Conservation (phyloP, 2,888 invertebrate species). For the Eristalis intricaria region DNA sequence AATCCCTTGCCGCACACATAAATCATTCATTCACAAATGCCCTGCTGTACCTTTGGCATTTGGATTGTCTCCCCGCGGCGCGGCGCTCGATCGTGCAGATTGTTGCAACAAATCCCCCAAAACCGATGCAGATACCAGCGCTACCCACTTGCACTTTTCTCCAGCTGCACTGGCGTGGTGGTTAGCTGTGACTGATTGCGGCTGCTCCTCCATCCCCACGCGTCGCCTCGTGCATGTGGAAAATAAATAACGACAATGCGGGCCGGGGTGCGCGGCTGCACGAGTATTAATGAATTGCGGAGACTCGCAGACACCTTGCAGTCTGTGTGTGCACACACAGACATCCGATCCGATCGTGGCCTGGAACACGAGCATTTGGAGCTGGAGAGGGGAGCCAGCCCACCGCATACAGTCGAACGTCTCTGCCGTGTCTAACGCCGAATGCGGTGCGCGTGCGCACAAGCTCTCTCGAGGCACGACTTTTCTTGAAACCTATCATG, state of each 20-base stretch:
- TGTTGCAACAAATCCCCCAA: slow-evolving; percentile 7
- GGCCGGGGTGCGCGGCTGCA: not conserved
- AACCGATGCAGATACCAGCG: slow-evolving; percentile 1
- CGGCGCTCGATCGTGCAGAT: slow-evolving; percentile 25
- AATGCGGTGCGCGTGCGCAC: not conserved
- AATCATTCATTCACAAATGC: slow-evolving; percentile 64
- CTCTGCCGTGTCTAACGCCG: slow-evolving; percentile 43
- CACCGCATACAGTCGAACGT: not conserved
- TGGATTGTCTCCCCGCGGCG: slow-evolving; percentile 56
- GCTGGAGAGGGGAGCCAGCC: not conserved
- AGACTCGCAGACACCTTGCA: slow-evolving; percentile 70
- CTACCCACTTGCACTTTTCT: slow-evolving; percentile 70
- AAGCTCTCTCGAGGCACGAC: slow-evolving; percentile 45
- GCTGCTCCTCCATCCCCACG: slow-evolving; percentile 9
- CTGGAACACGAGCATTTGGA: not conserved
- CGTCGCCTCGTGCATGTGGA: slow-evolving; percentile 10
- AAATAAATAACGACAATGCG: slow-evolving; percentile 50
- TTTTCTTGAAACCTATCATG: slow-evolving; percentile 47
- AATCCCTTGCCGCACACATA: slow-evolving; percentile 21
- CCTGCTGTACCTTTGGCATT: slow-evolving; percentile 33
- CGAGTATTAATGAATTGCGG: slow-evolving; percentile 67
- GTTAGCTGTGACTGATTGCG: not conserved
- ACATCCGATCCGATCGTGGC: not conserved
- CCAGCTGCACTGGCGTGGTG: slow-evolving; percentile 18
- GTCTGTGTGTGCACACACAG: slow-evolving; percentile 27